phyloP scores from a whole-genome alignment of 2,797 vertebrate genomes.

The Phoeniculus purpureus region DNA sequence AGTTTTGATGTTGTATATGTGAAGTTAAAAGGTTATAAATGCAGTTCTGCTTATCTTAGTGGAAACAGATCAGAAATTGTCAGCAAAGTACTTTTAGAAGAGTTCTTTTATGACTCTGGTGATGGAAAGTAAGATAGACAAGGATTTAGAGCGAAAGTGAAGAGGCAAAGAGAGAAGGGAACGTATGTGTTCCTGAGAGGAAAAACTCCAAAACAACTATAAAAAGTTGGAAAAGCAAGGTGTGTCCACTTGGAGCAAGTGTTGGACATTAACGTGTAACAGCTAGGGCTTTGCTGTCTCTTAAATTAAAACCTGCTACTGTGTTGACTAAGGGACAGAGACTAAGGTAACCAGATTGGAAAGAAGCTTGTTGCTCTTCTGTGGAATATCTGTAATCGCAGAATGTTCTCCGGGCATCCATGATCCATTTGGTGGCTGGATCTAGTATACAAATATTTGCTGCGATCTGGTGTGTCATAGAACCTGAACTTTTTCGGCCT shows the following conservation, averaged over 20 bases:
- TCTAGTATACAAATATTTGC: background rate
- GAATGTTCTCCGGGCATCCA: background rate
- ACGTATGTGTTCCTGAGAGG: background rate
- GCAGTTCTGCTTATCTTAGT: slow-evolving; percentile 28
- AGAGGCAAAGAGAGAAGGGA: background rate
- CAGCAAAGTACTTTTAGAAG: background rate
- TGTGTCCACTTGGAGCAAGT: background rate
- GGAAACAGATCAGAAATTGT: slow-evolving; percentile 37
- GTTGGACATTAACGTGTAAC: background rate
- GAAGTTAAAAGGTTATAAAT: slow-evolving; percentile 44
- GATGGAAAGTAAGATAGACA: slow-evolving; percentile 19
- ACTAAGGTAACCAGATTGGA: background rate
- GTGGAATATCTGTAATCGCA: background rate
- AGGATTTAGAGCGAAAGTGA: slow-evolving; percentile 7
- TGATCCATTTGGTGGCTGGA: background rate
- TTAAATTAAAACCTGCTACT: background rate
- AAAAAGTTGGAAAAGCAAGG: background rate
- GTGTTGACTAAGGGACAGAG: background rate
- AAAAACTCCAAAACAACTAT: background rate
- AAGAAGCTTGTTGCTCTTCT: background rate
- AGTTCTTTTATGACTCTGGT: background rate
- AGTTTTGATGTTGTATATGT: slow-evolving; percentile 2
- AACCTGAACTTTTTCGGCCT: background rate
- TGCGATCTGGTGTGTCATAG: background rate
- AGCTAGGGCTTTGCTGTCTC: background rate